Evolutionary conservation across 2,797 vertebrate species (phyloP), one percentile per base, ranked within the genome.

Genomic region (Chelon labrosus): DNA sequence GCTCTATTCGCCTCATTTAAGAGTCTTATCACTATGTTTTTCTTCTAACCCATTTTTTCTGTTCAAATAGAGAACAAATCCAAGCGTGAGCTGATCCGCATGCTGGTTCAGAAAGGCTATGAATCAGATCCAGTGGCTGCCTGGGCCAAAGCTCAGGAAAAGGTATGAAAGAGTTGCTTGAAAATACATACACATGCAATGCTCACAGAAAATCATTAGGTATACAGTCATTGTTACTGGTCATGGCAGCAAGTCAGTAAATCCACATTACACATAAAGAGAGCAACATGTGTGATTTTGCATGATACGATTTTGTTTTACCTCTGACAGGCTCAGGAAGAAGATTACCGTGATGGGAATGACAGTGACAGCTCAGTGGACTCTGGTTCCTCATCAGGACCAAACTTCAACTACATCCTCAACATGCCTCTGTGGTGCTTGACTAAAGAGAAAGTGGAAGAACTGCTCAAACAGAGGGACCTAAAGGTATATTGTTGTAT

Each of bases 341-440:
- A 99, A 51, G 97, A 98, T 14, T 93, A 96, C 63, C 77, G 82
- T 3, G 96, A 96, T 22, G 97, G 93, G 42, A 92, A 92, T 1
- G 96, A 97, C 22, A 98, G 98, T 13, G 97, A 97, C 90, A 82
- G 93, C 90, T 98, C 97, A 0, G 86, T 96, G 46, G 95, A 96
- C 81, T 98, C 96, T 0, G 96, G 96, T 77, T 94, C 96, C 63
- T 89, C 95, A 5, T 95, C 97, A 22, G 98, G 97, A 67, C 98
- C 98, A 12, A 97, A 98, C 91, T 99, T 98, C 90, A 99, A 99
- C 92, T 99, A 99, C 90, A 98, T 99, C 89, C 95, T 99, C 88
- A 98, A 97, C 91, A 99, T 99, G 98, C 96, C 97, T 72, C 93
- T 99, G 44, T 99, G 98, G 98, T 98, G 96, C 86, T 95, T 99